These are phyloP conservation scores for Achroia grisella DNA, from an alignment of 1,140 invertebrate genomes.

Conservation along the genomic window DNA sequence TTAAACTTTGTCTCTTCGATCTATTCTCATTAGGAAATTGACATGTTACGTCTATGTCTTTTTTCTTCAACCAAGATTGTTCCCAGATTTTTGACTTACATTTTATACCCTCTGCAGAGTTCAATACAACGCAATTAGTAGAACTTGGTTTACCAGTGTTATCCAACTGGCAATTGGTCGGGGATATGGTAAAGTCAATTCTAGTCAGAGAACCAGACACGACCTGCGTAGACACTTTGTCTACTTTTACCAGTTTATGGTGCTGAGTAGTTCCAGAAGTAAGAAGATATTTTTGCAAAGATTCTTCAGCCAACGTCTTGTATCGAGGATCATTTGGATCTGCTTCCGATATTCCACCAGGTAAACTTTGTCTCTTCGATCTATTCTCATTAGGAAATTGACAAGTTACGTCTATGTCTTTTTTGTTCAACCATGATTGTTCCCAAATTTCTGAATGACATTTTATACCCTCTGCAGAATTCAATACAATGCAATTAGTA, in stretches of 20 bases:
- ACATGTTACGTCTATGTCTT: slow-evolving; percentile 22
- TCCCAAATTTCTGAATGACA: slow-evolving; percentile 74
- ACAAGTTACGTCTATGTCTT: slow-evolving; percentile 11
- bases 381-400: slow-evolving; percentile 1
- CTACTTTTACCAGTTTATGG: slow-evolving; percentile 7
- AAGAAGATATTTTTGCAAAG: slow-evolving; percentile 13
- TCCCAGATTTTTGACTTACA: slow-evolving; percentile 33
- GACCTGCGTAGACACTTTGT: slow-evolving; percentile 16
- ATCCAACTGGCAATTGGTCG: too few relatives aligned
- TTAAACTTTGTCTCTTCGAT: slow-evolving; percentile 8
- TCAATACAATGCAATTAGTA: too few relatives aligned
- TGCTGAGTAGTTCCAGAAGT: background rate
- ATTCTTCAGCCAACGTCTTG: slow-evolving; percentile 14
- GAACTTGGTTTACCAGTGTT: too few relatives aligned
- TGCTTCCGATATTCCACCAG: slow-evolving; percentile 7
- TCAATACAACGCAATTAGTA: background rate
- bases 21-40: slow-evolving; percentile 1
- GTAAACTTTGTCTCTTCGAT: slow-evolving; percentile 1
- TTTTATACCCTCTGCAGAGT: slow-evolving; percentile 7
- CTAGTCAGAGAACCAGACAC: slow-evolving; percentile 17
- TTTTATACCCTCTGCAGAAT: slow-evolving; percentile 18
- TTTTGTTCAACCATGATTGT: slow-evolving; percentile 63
- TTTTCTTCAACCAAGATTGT: slow-evolving; percentile 18
- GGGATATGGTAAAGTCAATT: slow-evolving; percentile 27
- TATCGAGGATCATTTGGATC: slow-evolving; percentile 18